phyloP scores from a whole-genome alignment of 2,888 invertebrate genomes.

The Ochropleura leucogaster region DNA sequence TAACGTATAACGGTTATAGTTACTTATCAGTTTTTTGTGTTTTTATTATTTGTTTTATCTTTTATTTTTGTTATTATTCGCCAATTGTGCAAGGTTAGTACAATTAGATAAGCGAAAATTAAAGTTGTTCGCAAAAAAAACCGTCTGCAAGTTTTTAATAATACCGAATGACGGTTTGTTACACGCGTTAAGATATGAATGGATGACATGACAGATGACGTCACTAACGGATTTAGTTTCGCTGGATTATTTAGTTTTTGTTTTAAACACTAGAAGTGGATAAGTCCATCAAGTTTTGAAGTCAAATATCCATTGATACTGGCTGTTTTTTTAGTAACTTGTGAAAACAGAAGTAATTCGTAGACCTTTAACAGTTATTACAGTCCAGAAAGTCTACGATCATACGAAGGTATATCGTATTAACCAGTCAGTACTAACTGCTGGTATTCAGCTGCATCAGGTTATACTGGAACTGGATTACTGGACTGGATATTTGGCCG shows the following conservation, averaged over 20 bases:
- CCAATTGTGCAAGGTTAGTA: constrained; percentile 56
- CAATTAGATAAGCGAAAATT: constrained; percentile 18
- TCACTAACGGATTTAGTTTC: constrained; percentile 32
- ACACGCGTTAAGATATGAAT: constrained; percentile 21
- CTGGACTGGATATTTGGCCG: no score
- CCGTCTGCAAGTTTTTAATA: constrained; percentile 18
- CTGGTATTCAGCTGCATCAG: no score
- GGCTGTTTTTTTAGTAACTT: no score
- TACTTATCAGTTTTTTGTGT: constrained; percentile 35
- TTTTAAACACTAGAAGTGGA: background rate
- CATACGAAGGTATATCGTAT: no score
- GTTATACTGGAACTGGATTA: no score
- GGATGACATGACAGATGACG: constrained; percentile 24
- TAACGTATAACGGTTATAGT: constrained; percentile 40
- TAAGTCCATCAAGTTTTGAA: background rate
- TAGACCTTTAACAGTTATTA: no score
- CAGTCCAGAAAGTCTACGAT: no score
- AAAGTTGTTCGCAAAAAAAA: constrained; percentile 4
- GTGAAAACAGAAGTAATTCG: no score
- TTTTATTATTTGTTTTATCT: constrained; percentile 35
- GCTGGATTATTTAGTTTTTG: background rate
- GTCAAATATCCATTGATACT: no score
- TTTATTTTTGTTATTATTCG: constrained; percentile 40
- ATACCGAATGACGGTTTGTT: constrained; percentile 19
- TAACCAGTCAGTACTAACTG: no score